phyloP scores from a whole-genome alignment of 2,113 vertebrate species.

The Scalopus aquaticus region DNA sequence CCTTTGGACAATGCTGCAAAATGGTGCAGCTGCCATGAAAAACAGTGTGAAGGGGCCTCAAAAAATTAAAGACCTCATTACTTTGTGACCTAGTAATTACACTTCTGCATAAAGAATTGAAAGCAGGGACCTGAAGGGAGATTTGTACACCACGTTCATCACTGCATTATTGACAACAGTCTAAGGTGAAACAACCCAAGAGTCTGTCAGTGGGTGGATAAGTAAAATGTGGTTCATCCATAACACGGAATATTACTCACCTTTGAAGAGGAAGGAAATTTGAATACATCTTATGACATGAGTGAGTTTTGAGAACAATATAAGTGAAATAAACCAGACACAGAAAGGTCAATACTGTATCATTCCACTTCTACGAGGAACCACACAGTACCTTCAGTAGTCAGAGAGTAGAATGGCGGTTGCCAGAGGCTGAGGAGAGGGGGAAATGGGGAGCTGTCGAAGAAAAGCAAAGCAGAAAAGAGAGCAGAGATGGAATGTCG shows the following conservation, averaged over 20 bases:
- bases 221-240: rapidly evolving
- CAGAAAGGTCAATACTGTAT: too few species aligned
- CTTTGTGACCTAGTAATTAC: not conserved
- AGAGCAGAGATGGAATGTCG: not conserved
- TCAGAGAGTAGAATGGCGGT: too few species aligned
- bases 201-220: rapidly evolving
- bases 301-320: not conserved
- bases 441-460: not conserved
- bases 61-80: not conserved
- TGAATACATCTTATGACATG: not conserved
- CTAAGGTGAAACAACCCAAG: not conserved
- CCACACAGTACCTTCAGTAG: not conserved
- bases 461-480: not conserved
- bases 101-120: not conserved
- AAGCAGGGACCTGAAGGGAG: not conserved
- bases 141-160: not conserved
- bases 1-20: not conserved
- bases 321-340: not conserved
- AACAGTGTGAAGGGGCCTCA: not conserved
- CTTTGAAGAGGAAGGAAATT: not conserved
- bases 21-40: not conserved
- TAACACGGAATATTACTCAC: not conserved
- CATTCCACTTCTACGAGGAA: not conserved
- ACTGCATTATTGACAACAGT: not conserved
- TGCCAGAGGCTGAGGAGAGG: not conserved